phyloP scores from a whole-genome alignment of 2,888 invertebrate species.

The Ornithoptera priamus region DNA sequence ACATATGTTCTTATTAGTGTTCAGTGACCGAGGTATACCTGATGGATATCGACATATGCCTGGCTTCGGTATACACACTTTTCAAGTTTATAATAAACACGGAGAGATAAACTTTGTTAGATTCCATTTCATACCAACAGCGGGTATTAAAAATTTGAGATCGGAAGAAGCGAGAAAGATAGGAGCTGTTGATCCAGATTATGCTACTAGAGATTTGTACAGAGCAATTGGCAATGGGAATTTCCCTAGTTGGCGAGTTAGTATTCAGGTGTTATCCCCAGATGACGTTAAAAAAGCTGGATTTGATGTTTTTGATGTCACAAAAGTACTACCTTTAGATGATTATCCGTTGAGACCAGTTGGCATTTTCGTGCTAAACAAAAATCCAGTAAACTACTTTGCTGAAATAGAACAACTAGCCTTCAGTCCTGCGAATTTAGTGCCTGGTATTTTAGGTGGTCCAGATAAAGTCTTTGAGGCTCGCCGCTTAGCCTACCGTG shows the following conservation, averaged over 20 bases:
- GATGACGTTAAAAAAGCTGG: slow-evolving; percentile 86
- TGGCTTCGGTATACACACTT: slow-evolving; percentile 95
- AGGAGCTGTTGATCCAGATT: slow-evolving; percentile 87
- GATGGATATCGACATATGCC: slow-evolving; percentile 95
- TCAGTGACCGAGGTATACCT: slow-evolving; percentile 93
- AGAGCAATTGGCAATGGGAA: slow-evolving; percentile 88
- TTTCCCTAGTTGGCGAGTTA: slow-evolving; percentile 87
- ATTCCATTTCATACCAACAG: slow-evolving; percentile 93
- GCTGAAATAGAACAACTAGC: slow-evolving; percentile 95
- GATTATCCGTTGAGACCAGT: slow-evolving; percentile 91
- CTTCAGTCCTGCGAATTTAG: slow-evolving; percentile 91
- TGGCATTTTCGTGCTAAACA: slow-evolving; percentile 89
- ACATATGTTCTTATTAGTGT: slow-evolving; percentile 90
- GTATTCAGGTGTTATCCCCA: slow-evolving; percentile 89
- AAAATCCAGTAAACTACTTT: slow-evolving; percentile 94
- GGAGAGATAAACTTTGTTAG: slow-evolving; percentile 87
- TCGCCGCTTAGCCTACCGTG: slow-evolving; percentile 90
- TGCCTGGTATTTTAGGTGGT: slow-evolving; percentile 93
- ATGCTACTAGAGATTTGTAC: slow-evolving; percentile 90
- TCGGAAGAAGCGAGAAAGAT: slow-evolving; percentile 79
- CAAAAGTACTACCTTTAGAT: slow-evolving; percentile 88
- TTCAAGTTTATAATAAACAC: slow-evolving; percentile 88
- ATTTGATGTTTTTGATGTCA: slow-evolving; percentile 94
- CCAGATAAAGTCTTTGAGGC: slow-evolving; percentile 94
- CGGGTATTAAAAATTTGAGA: slow-evolving; percentile 88